Percentiles rank a stretch among this genome's conserved stretches.
Evolutionary conservation across 2,888 invertebrate genomes (phyloP).

Genomic region (Chaetogeoica ovagalla): DNA sequence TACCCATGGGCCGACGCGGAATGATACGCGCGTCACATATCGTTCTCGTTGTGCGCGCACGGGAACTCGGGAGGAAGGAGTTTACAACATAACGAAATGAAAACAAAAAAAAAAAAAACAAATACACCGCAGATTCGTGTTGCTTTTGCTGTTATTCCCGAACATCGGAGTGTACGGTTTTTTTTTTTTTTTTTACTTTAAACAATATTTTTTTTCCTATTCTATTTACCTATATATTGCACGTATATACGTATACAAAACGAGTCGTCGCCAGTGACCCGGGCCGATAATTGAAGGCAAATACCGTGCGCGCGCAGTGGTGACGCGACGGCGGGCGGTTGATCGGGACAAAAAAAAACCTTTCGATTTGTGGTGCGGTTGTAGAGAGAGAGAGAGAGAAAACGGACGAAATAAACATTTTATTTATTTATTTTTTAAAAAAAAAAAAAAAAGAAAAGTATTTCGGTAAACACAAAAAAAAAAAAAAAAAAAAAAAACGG

Average conservation of each 20-base stretch:
- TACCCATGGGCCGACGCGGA: slow-evolving; percentile 28
- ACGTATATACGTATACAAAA: background rate
- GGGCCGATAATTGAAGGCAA: slow-evolving; percentile 43
- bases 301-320: background rate
- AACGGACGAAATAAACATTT: background rate
- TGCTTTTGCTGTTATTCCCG: slow-evolving; percentile 22
- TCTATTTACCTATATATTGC: background rate
- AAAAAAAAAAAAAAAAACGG: slow-evolving; percentile 5
- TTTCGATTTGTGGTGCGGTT: background rate
- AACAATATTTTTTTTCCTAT: background rate
- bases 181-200: slow-evolving; percentile 36
- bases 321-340: background rate
- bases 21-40: slow-evolving; percentile 34
- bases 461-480: slow-evolving; percentile 20
- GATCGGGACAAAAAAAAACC: slow-evolving; percentile 18
- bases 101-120: slow-evolving; percentile 25
- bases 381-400: background rate
- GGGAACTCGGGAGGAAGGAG: background rate
- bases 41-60: slow-evolving; percentile 8
- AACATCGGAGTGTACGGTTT: slow-evolving; percentile 4
- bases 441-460: background rate
- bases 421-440: too few relatives aligned
- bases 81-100: slow-evolving; percentile 23
- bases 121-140: slow-evolving; percentile 13
- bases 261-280: background rate